Conservation (phyloP, 2,113 vertebrate species). For the Connochaetes taurinus region DNA sequence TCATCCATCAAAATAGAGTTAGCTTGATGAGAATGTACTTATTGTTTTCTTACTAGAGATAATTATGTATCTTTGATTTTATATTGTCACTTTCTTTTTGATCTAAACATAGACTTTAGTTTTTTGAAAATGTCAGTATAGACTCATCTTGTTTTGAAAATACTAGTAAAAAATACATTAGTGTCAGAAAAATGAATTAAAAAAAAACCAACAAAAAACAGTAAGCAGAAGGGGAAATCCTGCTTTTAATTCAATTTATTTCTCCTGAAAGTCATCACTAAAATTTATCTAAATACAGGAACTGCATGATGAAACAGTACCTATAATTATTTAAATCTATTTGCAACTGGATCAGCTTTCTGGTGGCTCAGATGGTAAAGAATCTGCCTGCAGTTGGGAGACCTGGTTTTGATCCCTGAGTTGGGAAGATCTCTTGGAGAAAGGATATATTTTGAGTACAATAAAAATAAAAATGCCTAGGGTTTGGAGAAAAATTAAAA, state of each 20-base stretch:
- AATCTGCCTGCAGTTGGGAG: neutral
- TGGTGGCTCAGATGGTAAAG: neutral
- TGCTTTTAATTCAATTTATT: neutral
- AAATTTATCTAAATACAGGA: neutral
- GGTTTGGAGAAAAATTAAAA: neutral
- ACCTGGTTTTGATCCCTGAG: neutral
- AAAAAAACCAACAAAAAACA: neutral
- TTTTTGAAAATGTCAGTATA: neutral
- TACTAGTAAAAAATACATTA: neutral
- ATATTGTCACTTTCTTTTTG: neutral
- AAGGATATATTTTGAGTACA: neutral
- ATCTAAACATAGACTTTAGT: neutral
- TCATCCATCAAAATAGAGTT: neutral
- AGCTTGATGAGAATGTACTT: neutral
- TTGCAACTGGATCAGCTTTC: neutral
- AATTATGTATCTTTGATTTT: neutral
- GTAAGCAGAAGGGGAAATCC: neutral
- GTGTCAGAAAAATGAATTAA: neutral
- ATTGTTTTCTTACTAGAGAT: neutral
- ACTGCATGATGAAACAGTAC: neutral
- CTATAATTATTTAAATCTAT: neutral
- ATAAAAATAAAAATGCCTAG: neutral
- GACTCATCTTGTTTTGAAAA: neutral
- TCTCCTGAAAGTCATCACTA: neutral
- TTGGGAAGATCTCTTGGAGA: neutral